These are phyloP conservation scores for Drosophila testacea DNA, from an alignment of 2,888 invertebrate species.

Conservation along the genomic window DNA sequence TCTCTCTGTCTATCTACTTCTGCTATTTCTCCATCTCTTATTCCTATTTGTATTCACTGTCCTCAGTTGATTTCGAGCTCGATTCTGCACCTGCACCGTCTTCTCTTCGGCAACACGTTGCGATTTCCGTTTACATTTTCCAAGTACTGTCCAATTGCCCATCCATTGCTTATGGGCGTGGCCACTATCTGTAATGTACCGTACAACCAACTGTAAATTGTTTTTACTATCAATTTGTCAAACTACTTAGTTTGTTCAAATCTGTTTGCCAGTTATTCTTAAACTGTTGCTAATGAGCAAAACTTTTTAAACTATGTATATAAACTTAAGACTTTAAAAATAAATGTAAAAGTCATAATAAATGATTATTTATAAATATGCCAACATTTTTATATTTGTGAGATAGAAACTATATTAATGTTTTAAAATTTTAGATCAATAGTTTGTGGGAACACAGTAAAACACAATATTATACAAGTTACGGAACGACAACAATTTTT, in stretches of 20 bases:
- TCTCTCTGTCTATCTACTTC: not conserved
- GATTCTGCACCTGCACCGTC: slow-evolving; percentile 20
- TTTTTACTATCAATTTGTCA: slow-evolving; percentile 32
- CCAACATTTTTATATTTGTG: too few species aligned
- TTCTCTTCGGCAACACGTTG: slow-evolving; percentile 60
- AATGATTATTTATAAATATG: too few species aligned
- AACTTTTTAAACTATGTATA: too few species aligned
- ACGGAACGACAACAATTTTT: too few species aligned
- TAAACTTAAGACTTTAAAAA: too few species aligned
- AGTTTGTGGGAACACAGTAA: too few species aligned
- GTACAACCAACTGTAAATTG: slow-evolving; percentile 16
- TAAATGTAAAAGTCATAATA: too few species aligned
- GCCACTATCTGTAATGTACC: slow-evolving; percentile 1
- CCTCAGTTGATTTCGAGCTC: slow-evolving; percentile 7
- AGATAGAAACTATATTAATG: too few species aligned
- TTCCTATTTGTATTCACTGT: slow-evolving; percentile 8
- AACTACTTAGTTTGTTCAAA: slow-evolving; percentile 8
- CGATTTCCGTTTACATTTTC: slow-evolving; percentile 55
- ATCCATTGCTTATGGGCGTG: slow-evolving; percentile 7
- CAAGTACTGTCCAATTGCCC: slow-evolving; percentile 11
- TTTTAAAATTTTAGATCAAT: too few species aligned
- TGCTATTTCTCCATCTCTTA: not conserved
- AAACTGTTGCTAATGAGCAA: too few species aligned
- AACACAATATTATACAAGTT: too few species aligned
- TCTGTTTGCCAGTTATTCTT: not conserved